A percentile compares a stretch with the other conserved stretches of the same genome.
These are phyloP conservation scores for Phalacrocorax pelagicus DNA, from an alignment of 2,113 vertebrate species.

Conservation along the genomic window DNA sequence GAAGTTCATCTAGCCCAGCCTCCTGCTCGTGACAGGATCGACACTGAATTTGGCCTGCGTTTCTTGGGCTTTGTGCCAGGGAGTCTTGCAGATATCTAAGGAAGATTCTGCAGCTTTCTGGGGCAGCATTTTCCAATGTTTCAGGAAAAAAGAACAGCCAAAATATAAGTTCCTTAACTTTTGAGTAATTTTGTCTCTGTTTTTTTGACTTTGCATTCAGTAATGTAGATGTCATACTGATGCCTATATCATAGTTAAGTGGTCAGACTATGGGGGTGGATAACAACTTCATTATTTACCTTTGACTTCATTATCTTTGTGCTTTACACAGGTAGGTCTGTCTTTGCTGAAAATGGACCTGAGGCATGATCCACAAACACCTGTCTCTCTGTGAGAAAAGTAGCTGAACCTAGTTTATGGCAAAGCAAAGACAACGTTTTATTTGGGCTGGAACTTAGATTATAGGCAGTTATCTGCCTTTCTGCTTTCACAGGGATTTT, in stretches of 20 bases:
- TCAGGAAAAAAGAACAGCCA: neutral
- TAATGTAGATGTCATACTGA: neutral
- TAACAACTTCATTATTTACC: neutral
- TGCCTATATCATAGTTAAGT: neutral
- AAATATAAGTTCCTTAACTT: neutral
- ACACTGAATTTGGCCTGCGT: neutral
- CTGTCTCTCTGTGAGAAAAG: neutral
- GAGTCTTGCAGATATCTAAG: neutral
- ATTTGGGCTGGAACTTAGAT: neutral
- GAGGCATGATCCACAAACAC: neutral
- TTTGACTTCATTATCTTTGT: neutral
- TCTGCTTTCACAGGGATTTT: neutral
- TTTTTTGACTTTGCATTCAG: neutral
- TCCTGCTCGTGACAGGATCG: neutral
- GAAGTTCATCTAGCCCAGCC: neutral
- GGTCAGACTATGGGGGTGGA: fast-evolving
- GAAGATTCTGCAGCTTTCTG: neutral
- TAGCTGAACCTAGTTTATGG: neutral
- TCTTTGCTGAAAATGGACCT: neutral
- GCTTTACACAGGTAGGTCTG: neutral
- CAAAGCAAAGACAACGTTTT: neutral
- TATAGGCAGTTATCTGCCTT: neutral
- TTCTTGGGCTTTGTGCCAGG: neutral
- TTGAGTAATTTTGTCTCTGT: neutral
- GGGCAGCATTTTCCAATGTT: neutral